Conservation (phyloP, 2,888 invertebrate genomes). For the Serrognathus titanus region DNA sequence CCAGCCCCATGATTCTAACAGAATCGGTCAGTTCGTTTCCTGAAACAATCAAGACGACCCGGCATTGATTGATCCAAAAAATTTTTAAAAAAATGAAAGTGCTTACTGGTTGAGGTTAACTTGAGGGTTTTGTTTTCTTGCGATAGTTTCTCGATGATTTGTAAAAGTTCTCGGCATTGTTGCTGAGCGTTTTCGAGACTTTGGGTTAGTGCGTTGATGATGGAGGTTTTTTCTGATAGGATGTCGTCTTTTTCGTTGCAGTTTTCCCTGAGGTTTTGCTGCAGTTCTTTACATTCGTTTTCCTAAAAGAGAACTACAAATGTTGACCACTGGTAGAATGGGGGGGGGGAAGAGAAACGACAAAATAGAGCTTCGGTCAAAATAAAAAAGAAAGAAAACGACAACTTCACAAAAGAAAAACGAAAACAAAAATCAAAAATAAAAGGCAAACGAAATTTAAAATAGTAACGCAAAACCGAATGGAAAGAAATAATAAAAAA, state of each 20-base stretch:
- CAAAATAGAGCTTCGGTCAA: no score
- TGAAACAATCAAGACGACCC: background rate
- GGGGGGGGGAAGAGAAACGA: no score
- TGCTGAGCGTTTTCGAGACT: slow-evolving; percentile 25
- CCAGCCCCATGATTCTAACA: slow-evolving; percentile 17
- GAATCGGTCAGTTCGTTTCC: slow-evolving; percentile 15
- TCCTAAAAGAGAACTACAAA: no score
- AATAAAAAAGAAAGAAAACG: no score
- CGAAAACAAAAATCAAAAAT: no score
- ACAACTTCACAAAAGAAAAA: no score
- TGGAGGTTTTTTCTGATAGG: slow-evolving; percentile 21
- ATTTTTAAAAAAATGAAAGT: background rate
- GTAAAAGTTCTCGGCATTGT: slow-evolving; percentile 25
- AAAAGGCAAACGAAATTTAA: no score
- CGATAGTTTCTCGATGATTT: slow-evolving; percentile 19
- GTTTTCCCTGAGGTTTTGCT: slow-evolving; percentile 17
- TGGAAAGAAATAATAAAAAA: no score
- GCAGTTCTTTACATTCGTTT: slow-evolving; percentile 22
- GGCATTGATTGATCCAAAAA: no score
- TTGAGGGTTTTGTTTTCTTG: slow-evolving; percentile 23
- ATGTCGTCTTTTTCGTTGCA: slow-evolving; percentile 24
- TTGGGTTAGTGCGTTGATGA: slow-evolving; percentile 26
- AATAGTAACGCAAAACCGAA: no score
- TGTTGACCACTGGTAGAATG: no score
- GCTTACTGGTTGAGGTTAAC: slow-evolving; percentile 15